Evolutionary conservation across 2,113 vertebrate species (phyloP).

Genomic region (Potamarius usumacintae): DNA sequence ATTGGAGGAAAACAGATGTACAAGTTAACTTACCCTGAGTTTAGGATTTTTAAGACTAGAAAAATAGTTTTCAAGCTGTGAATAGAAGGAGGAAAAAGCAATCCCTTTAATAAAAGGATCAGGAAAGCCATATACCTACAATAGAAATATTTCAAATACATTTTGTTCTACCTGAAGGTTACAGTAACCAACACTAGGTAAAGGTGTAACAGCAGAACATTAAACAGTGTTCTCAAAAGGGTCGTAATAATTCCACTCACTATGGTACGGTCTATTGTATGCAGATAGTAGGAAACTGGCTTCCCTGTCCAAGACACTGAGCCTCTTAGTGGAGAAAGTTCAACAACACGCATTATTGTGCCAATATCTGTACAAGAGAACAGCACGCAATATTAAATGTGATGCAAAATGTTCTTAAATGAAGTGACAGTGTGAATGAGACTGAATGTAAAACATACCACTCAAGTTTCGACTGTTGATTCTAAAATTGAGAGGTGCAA

Average conservation of each 20-base stretch:
- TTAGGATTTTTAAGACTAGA: constrained; percentile 99
- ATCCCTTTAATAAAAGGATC: not conserved
- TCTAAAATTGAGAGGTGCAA: constrained; percentile 98
- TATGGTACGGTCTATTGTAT: constrained; percentile 99
- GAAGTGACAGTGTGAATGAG: not conserved
- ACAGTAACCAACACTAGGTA: not conserved
- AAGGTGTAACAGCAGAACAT: not conserved
- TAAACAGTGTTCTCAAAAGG: not conserved
- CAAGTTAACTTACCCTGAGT: constrained; percentile 93
- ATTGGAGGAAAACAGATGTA: not conserved
- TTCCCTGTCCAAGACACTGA: constrained; percentile 99
- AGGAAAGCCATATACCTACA: no score
- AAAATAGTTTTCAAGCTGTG: constrained; percentile 99
- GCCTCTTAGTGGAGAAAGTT: constrained; percentile 94
- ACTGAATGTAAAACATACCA: constrained; percentile 73
- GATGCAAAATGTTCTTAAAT: no score
- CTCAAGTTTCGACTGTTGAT: constrained; percentile 99
- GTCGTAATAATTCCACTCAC: constrained; percentile 74
- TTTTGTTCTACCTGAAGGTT: not conserved
- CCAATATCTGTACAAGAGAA: constrained; percentile 84
- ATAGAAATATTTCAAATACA: not conserved
- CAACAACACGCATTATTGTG: constrained; percentile 99
- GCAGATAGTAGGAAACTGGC: constrained; percentile 98
- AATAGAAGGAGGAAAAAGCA: constrained; percentile 51
- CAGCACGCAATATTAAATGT: not conserved